Base-by-base conservation (phyloP, 2,113 vertebrate species). In the Rhinolophus ferrumequinum region DNA sequence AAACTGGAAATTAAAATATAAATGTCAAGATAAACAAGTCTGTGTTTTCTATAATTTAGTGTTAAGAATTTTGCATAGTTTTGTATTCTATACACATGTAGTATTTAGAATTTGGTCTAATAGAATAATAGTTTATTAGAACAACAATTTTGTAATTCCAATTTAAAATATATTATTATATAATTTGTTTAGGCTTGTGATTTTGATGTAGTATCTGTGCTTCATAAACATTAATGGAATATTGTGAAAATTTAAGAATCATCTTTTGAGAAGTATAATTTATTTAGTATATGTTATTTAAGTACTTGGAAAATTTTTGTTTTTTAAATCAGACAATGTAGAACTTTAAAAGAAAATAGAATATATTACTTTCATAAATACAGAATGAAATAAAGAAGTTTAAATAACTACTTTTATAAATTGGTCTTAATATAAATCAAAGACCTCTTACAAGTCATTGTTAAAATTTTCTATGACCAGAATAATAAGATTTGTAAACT, bases 381-480 rank as follows among this genome's bases (percentile, higher is more conserved):
- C 41, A 81, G 14, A 58, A 82, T 85, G 41, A 88, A 35, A 38
- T 92, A 84, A 73, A 88, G 52, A 96, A 77, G 41, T 76, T 35
- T 67, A 81, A 60, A n/a, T 77, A 83, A 62, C 21, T 75, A 52
- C 52, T 54, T 76, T 85, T 85, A n/a, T 69, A 89, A 89, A 81
- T 64, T 66, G 5, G 12, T 67, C 18, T 86, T 86, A 94, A 86
- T 19, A 62, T 70, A 83, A 81, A 82, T 70, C 30, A 92, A 89
- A 72, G 24, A 52, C 33, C 5, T 86, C 47, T 86, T 93, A 92
- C 1, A 87, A 82, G 14, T 90, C 24, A 75, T 72, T 70, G 35
- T 64, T 92, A 66, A 95, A 90, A 81, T 60, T 76, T 96, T 10
- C n/a, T 94, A 26, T 62, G n/a, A 76, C 56, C 38, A 96, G 72